Conservation (phyloP, 2,113 vertebrate species). For the Chunga burmeisteri region DNA sequence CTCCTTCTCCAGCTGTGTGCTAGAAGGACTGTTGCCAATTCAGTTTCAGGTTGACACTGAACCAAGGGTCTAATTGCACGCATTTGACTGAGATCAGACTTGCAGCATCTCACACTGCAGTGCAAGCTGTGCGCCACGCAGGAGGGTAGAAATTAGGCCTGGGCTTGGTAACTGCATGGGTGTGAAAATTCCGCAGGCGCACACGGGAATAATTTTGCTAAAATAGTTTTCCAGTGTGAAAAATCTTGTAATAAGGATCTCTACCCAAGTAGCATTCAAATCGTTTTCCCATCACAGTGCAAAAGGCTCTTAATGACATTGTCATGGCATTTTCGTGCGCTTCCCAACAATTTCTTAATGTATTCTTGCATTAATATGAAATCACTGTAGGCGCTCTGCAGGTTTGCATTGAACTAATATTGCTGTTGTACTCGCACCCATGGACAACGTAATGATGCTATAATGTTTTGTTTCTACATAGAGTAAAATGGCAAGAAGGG, state of each 20-base stretch:
- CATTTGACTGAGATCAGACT: not conserved
- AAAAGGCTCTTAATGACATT: not conserved
- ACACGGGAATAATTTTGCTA: not conserved
- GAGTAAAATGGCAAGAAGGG: not conserved
- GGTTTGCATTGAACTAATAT: rapidly evolving
- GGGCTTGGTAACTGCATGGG: not conserved
- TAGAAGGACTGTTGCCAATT: not conserved
- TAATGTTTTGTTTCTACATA: not conserved
- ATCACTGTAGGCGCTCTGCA: not conserved
- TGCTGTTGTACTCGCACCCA: not conserved
- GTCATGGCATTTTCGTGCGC: not conserved
- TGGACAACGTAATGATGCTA: not conserved
- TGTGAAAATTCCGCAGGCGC: not conserved
- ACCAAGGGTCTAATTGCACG: not conserved
- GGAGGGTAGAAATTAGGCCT: not conserved
- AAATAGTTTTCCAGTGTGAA: not conserved
- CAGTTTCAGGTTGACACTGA: not conserved
- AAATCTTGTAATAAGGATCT: not conserved
- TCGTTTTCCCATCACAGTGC: not conserved
- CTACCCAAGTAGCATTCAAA: not conserved
- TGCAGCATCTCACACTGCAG: not conserved
- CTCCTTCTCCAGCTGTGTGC: not conserved
- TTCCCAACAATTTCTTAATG: not conserved
- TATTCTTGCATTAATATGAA: not conserved
- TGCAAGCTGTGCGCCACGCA: not conserved